A percentile compares a stretch with the other conserved stretches of the same genome.
These are phyloP conservation scores for Cynocephalus volans DNA, from an alignment of 2,113 vertebrate species.

Conservation along the genomic window DNA sequence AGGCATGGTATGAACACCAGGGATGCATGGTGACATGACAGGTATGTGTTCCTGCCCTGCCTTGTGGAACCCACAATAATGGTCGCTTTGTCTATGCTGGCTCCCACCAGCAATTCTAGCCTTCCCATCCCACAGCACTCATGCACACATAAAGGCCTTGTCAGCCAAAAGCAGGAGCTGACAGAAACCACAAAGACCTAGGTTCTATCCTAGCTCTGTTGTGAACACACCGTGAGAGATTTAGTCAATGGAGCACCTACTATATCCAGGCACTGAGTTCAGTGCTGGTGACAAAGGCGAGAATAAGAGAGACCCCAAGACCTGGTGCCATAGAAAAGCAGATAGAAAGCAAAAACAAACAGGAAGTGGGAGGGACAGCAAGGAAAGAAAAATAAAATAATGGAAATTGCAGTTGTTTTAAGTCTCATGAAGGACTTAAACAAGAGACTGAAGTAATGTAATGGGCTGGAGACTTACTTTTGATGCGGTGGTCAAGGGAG, in stretches of 20 bases:
- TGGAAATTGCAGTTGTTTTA: neutral
- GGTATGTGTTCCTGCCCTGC: neutral
- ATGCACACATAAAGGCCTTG: neutral
- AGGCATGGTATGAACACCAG: neutral
- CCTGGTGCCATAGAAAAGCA: neutral
- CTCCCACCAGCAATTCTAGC: neutral
- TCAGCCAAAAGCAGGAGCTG: too few species aligned
- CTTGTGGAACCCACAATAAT: neutral
- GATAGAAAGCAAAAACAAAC: neutral
- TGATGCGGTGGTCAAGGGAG: neutral
- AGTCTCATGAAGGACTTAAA: neutral
- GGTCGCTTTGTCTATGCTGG: neutral
- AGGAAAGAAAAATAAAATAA: neutral
- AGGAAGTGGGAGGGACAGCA: rapidly evolving
- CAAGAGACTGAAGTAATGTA: neutral
- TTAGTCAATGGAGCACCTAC: rapidly evolving
- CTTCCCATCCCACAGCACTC: neutral
- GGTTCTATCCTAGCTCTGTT: neutral
- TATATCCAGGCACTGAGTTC: neutral
- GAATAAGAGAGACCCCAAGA: neutral
- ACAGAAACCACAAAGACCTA: neutral
- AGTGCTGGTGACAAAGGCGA: neutral
- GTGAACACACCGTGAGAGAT: rapidly evolving
- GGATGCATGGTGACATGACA: neutral
- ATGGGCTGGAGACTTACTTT: neutral